Evolutionary conservation across 2,888 invertebrate species (phyloP).

Genomic region (Nipponacmea schrenckii): DNA sequence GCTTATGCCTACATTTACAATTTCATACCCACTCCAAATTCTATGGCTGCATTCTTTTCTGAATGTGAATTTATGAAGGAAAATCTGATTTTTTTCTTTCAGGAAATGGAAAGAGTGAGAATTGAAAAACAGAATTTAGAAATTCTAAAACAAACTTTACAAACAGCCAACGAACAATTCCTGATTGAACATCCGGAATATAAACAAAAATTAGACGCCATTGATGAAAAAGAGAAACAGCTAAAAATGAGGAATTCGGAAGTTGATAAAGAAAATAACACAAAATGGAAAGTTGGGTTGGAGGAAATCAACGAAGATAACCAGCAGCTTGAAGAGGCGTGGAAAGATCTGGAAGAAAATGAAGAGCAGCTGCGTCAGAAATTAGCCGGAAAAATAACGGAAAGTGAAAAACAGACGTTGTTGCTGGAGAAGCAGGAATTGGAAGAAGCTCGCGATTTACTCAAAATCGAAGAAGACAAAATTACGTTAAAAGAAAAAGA

Average conservation of each 20-base stretch:
- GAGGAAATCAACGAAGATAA: slow-evolving; percentile 41
- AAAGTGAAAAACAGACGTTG: slow-evolving; percentile 11
- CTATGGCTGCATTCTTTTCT: too few relatives aligned
- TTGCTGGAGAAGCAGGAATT: slow-evolving; percentile 43
- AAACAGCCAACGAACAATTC: background rate
- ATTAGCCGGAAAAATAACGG: background rate
- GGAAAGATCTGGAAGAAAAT: slow-evolving; percentile 31
- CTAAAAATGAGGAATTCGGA: slow-evolving; percentile 15
- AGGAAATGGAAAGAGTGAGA: background rate
- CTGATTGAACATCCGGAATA: background rate
- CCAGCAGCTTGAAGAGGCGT: slow-evolving; percentile 45
- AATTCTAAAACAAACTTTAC: background rate
- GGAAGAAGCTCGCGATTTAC: slow-evolving; percentile 40
- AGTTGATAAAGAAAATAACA: slow-evolving; percentile 40
- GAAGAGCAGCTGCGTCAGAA: slow-evolving; percentile 11
- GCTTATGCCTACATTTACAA: too few relatives aligned
- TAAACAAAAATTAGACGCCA: slow-evolving; percentile 23
- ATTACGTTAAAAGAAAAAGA: slow-evolving; percentile 46
- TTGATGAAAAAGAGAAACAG: slow-evolving; percentile 22
- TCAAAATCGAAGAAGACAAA: slow-evolving; percentile 49
- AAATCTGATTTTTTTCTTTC: background rate
- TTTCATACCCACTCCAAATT: too few relatives aligned
- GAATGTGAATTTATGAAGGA: too few relatives aligned
- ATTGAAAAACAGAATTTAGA: background rate
- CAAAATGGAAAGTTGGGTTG: slow-evolving; percentile 39